A percentile compares a stretch with the other conserved stretches of the same genome.
These are phyloP conservation scores for Caenorhabditis elegans DNA, from an alignment of 1,140 invertebrate genomes.

Conservation along the genomic window DNA sequence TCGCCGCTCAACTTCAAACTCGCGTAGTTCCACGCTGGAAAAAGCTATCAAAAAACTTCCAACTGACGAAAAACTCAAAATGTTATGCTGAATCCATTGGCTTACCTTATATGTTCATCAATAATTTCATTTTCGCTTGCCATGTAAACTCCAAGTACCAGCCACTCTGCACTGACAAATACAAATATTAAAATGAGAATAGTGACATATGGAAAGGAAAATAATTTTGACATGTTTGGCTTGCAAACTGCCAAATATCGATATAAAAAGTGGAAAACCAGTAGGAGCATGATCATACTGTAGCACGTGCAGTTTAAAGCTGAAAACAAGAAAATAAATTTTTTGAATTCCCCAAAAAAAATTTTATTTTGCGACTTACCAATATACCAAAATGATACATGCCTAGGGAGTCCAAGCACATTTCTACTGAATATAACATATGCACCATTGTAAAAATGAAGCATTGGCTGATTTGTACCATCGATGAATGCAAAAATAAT, in stretches of 20 bases:
- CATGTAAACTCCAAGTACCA: not conserved
- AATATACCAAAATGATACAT: not conserved
- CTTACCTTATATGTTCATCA: not conserved
- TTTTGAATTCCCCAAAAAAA: not conserved
- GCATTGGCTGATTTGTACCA: not conserved
- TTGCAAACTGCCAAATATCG: not conserved
- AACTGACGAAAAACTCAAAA: too few relatives aligned
- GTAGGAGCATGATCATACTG: not conserved
- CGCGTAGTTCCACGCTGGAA: too few relatives aligned
- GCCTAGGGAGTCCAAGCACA: not conserved
- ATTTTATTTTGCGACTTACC: too few relatives aligned
- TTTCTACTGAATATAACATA: not conserved
- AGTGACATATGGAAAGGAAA: not conserved
- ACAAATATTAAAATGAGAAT: not conserved
- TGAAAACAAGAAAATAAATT: too few relatives aligned
- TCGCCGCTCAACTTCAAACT: too few relatives aligned
- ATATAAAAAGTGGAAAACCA: not conserved
- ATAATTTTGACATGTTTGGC: not conserved
- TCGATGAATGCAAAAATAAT: not conserved
- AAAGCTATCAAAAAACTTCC: too few relatives aligned
- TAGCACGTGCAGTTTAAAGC: not conserved
- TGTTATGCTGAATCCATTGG: too few relatives aligned
- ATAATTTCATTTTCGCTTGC: not conserved
- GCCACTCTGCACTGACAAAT: not conserved
- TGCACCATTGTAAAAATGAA: not conserved